Conservation (phyloP, 2,888 invertebrate species). For the Mimachlamys varia region DNA sequence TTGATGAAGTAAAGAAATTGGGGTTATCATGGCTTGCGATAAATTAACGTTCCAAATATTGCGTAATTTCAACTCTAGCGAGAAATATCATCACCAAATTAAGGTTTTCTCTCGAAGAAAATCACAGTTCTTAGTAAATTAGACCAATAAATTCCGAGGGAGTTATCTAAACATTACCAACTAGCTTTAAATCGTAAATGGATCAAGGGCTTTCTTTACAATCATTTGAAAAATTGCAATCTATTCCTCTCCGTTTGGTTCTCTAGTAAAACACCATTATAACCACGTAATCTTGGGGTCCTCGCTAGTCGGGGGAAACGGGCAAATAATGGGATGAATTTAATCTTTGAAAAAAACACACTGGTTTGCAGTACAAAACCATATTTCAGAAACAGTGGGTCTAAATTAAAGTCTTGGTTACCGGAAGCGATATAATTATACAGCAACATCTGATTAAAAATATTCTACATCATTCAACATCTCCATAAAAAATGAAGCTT, state of each 20-base stretch:
- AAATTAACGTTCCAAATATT: constrained; percentile 36
- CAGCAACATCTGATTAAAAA: neutral
- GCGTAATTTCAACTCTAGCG: constrained; percentile 31
- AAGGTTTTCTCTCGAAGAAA: constrained; percentile 23
- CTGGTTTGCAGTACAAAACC: constrained; percentile 2
- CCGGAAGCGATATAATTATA: constrained; percentile 28
- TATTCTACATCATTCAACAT: neutral
- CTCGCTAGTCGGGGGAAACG: neutral
- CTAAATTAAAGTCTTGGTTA: constrained; percentile 22
- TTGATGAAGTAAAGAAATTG: constrained; percentile 27
- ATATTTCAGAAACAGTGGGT: constrained; percentile 4
- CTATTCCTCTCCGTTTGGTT: constrained; percentile 8
- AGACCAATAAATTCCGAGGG: constrained; percentile 11
- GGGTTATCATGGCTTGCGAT: constrained; percentile 36
- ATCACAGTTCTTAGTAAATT: constrained; percentile 32
- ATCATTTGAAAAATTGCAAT: constrained; percentile 27
- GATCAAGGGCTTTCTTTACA: constrained; percentile 26
- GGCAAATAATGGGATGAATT: neutral
- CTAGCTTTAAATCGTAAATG: constrained; percentile 32
- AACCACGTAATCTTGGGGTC: neutral
- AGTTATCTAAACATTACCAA: constrained; percentile 36
- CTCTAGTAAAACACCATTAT: neutral
- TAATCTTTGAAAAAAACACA: neutral
- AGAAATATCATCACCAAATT: constrained; percentile 27
- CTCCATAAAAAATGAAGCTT: neutral